A percentile compares a stretch with the other conserved stretches of the same genome.
Conservation (phyloP, 2,797 vertebrate genomes). For the Sternarchorhynchus goeldii region DNA sequence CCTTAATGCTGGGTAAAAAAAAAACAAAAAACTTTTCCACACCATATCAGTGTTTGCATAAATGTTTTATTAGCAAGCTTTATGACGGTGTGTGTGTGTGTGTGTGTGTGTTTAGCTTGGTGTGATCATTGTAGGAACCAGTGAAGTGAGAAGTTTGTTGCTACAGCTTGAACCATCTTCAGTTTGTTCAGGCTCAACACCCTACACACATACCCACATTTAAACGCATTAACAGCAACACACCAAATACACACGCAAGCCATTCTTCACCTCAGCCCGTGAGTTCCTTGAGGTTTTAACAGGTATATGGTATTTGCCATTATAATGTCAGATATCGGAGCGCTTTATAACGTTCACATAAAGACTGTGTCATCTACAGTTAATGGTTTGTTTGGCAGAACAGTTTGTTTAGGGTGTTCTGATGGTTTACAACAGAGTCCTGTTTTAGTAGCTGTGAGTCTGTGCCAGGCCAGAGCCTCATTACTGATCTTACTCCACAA, state of each 20-base stretch:
- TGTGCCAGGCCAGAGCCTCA: not conserved
- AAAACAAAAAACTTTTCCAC: too few relatives aligned
- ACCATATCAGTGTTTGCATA: constrained; percentile 9
- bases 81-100: not conserved
- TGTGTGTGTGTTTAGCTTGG: constrained; percentile 5
- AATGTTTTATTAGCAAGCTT: not conserved
- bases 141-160: constrained; percentile 16
- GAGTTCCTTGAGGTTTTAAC: not conserved
- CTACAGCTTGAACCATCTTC: constrained; percentile 10
- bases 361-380: not conserved
- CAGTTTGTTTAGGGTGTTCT: not conserved
- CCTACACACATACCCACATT: not conserved
- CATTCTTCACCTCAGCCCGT: not conserved
- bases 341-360: not conserved
- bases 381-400: not conserved
- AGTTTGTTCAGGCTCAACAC: constrained; percentile 18
- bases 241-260: not conserved
- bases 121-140: constrained; percentile 9
- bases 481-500: not conserved
- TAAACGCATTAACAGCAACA: not conserved
- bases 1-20: too few relatives aligned
- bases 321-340: constrained; percentile 9
- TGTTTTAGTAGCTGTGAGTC: not conserved
- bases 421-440: not conserved
- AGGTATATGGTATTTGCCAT: constrained; percentile 5